phyloP scores from a whole-genome alignment of 2,113 vertebrate genomes.

The Leptobrachium leishanense region DNA sequence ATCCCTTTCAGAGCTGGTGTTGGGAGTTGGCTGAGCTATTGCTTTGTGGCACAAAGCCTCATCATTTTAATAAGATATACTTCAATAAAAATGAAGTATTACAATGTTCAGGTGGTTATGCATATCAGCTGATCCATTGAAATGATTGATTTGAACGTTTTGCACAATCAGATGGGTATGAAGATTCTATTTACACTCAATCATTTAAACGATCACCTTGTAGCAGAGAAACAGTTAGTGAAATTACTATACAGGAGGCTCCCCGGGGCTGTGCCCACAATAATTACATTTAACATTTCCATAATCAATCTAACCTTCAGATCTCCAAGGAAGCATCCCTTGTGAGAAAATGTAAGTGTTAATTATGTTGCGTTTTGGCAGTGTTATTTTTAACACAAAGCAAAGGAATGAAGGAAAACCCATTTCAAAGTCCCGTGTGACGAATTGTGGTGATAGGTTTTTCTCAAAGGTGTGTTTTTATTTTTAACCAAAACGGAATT shows the following conservation, averaged over 20 bases:
- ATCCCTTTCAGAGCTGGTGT: too few relatives aligned
- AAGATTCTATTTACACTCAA: slow-evolving; percentile 11
- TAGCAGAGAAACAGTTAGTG: slow-evolving; percentile 16
- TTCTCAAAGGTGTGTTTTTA: neutral
- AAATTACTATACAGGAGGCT: slow-evolving; percentile 15
- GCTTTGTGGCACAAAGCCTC: too few relatives aligned
- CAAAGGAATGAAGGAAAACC: slow-evolving; percentile 23
- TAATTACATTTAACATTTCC: slow-evolving; percentile 50
- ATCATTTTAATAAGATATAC: too few relatives aligned
- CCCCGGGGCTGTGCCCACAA: slow-evolving; percentile 20
- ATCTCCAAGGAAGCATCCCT: slow-evolving; percentile 31
- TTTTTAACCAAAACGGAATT: too few relatives aligned
- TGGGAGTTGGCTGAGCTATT: too few relatives aligned
- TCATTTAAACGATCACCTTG: neutral
- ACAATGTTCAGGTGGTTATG: too few relatives aligned
- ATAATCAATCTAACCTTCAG: slow-evolving; percentile 46
- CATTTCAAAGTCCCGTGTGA: neutral
- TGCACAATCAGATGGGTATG: slow-evolving; percentile 12
- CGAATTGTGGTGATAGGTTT: neutral
- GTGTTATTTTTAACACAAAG: slow-evolving; percentile 38
- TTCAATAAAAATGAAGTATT: too few relatives aligned
- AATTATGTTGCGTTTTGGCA: slow-evolving; percentile 41
- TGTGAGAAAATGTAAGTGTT: slow-evolving; percentile 41
- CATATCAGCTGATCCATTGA: neutral
- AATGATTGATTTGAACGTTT: neutral